A percentile compares a stretch with the other conserved stretches of the same genome.
Conservation (phyloP, 2,113 vertebrate species). For the Glareola pratincola region DNA sequence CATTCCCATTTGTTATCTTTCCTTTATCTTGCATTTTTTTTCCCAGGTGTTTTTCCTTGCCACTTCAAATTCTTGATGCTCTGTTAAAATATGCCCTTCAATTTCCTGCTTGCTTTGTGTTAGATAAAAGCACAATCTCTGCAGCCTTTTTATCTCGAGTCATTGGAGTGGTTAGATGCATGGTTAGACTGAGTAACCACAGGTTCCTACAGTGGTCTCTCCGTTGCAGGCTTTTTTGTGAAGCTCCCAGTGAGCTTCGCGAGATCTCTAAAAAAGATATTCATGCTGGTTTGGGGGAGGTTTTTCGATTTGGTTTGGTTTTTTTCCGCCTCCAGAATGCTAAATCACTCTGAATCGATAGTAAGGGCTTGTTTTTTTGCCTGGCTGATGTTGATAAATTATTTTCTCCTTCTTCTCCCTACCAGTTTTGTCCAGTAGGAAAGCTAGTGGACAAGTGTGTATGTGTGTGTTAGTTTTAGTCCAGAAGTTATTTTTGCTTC, state of each 20-base stretch:
- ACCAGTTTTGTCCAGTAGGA: neutral
- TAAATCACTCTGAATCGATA: neutral
- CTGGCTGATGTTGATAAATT: neutral
- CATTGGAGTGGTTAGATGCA: rapidly evolving
- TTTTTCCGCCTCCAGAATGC: neutral
- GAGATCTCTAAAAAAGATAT: neutral
- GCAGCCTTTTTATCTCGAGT: neutral
- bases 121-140: neutral
- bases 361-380: neutral
- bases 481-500: neutral
- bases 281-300: neutral
- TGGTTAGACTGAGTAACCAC: neutral
- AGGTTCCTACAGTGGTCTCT: neutral
- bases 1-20: neutral
- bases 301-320: neutral
- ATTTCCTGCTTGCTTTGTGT: neutral
- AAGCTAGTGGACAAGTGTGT: neutral
- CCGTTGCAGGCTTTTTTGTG: neutral
- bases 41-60: neutral
- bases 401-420: neutral
- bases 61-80: neutral
- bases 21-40: neutral
- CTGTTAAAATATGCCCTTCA: neutral
- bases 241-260: neutral
- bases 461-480: neutral